Evolutionary conservation across 92 coral and sea anemone genomes (phyloP).

Genomic region (Porites evermanni): DNA sequence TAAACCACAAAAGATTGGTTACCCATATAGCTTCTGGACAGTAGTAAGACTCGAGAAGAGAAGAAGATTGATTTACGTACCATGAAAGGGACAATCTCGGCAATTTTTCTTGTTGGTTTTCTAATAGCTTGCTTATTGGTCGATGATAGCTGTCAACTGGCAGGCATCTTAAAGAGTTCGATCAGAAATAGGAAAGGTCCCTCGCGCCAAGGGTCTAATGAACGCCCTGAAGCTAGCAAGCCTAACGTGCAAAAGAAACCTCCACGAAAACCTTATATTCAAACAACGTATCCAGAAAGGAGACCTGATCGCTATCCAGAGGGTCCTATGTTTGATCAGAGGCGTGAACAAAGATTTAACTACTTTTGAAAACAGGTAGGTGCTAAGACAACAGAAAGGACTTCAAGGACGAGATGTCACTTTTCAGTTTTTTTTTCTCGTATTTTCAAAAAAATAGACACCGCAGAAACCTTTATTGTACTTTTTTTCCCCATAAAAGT

Average conservation of each 20-base stretch:
- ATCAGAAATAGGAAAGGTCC: neutral
- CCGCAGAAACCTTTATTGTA: too few species aligned
- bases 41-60: neutral
- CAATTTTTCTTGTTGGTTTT: conserved; percentile 12
- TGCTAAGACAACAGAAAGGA: too few species aligned
- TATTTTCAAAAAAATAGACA: too few species aligned
- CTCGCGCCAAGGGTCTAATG: neutral
- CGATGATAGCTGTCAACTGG: neutral
- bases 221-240: neutral
- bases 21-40: too few species aligned
- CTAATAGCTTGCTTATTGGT: conserved; percentile 8
- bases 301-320: conserved; percentile 40
- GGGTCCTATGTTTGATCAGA: conserved; percentile 9
- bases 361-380: conserved; percentile 7
- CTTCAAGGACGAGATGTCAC: too few species aligned
- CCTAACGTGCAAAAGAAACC: neutral
- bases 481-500: too few species aligned
- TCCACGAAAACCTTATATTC: too few species aligned
- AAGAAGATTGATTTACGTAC: neutral
- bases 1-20: neutral
- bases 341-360: neutral
- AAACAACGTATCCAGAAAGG: neutral
- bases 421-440: too few species aligned
- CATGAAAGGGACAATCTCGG: conserved; percentile 3
- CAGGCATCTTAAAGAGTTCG: neutral